Percentiles rank a stretch among this genome's conserved stretches.
Evolutionary conservation across 1,140 invertebrate species (phyloP).

Genomic region (Zelostemma sp.): DNA sequence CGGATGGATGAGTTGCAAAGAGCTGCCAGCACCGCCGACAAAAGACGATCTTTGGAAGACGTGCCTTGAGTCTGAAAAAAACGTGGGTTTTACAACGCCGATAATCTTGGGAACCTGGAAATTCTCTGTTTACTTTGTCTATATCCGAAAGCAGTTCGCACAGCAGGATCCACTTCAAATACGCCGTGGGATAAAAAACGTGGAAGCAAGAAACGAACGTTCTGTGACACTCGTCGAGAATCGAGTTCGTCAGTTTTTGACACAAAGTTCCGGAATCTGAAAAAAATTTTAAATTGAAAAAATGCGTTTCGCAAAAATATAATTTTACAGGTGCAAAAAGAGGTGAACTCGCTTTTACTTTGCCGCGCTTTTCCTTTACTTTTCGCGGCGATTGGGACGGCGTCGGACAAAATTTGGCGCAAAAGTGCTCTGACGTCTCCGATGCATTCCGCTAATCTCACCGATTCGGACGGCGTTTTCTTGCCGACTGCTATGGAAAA

Average conservation of each 20-base stretch:
- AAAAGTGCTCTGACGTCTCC: slow-evolving; percentile 87
- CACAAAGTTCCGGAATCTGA: slow-evolving; percentile 33
- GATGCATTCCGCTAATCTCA: slow-evolving; percentile 86
- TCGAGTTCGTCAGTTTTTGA: slow-evolving; percentile 74
- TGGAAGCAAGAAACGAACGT: slow-evolving; percentile 95
- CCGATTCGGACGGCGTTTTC: slow-evolving; percentile 78
- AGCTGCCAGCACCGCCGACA: slow-evolving; percentile 86
- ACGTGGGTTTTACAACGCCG: too few relatives aligned
- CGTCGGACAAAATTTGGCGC: slow-evolving; percentile 86
- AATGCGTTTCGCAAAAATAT: neutral
- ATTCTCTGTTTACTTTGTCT: slow-evolving; percentile 85
- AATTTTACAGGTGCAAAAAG: slow-evolving; percentile 1
- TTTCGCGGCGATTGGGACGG: slow-evolving; percentile 70
- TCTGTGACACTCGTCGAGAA: slow-evolving; percentile 90
- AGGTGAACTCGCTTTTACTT: slow-evolving; percentile 51
- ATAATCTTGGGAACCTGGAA: too few relatives aligned
- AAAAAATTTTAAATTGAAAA: slow-evolving; percentile 8
- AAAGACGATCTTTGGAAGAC: slow-evolving; percentile 75
- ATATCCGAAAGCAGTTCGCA: slow-evolving; percentile 88
- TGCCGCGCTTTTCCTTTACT: slow-evolving; percentile 56
- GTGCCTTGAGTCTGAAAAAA: slow-evolving; percentile 59
- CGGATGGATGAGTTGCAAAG: slow-evolving; percentile 84
- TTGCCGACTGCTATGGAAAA: slow-evolving; percentile 57
- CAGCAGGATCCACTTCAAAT: slow-evolving; percentile 91
- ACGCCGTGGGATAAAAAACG: slow-evolving; percentile 95